Percentiles rank a stretch among this genome's conserved stretches.
These are phyloP conservation scores for Prolemur simus DNA, from an alignment of 2,113 vertebrate genomes.

Conservation along the genomic window DNA sequence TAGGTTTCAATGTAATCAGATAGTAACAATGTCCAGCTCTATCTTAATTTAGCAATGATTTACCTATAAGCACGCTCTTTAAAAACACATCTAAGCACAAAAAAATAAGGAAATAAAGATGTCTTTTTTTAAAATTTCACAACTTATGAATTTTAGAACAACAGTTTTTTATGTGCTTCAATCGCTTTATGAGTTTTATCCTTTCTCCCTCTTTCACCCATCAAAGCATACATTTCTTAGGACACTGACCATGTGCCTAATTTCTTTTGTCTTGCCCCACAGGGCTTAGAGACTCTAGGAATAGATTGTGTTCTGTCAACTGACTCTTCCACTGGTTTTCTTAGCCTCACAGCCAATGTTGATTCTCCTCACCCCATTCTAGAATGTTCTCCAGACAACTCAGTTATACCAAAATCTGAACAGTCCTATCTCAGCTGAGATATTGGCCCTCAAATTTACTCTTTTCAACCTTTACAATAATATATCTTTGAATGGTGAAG, in stretches of 20 bases:
- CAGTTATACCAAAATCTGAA: not conserved
- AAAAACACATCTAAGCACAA: not conserved
- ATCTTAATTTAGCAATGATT: not conserved
- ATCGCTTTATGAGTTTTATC: not conserved
- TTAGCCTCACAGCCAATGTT: not conserved
- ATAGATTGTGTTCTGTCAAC: not conserved
- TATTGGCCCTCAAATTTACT: not conserved
- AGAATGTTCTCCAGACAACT: not conserved
- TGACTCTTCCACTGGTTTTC: not conserved
- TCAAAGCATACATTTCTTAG: not conserved
- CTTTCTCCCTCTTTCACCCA: not conserved
- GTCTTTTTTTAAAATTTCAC: not conserved
- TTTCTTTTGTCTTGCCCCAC: not conserved
- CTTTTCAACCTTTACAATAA: not conserved
- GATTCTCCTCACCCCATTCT: slow-evolving; percentile 1
- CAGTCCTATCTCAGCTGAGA: not conserved
- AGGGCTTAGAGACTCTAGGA: not conserved
- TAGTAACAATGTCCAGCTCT: not conserved
- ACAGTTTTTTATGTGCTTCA: not conserved
- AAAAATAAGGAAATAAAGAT: not conserved
- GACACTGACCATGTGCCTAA: not conserved
- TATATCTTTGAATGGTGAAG: not conserved
- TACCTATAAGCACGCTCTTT: not conserved
- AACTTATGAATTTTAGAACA: not conserved
- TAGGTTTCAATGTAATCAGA: not conserved